phyloP scores from a whole-genome alignment of 2,888 invertebrate genomes.

The Auanema sp. region DNA sequence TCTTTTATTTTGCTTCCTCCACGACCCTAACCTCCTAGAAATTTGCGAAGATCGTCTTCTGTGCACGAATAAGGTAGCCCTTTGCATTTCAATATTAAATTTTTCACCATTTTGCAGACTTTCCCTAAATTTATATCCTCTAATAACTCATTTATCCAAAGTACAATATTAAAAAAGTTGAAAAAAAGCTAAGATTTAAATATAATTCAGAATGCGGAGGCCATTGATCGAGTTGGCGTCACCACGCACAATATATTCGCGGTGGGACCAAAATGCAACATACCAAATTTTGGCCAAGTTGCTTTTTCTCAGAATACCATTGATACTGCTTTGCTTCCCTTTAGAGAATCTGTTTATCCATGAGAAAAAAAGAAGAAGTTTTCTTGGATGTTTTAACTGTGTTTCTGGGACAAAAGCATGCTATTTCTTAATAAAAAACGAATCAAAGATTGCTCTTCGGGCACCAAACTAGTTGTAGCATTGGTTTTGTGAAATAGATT shows the following conservation, averaged over 20 bases:
- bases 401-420: no score
- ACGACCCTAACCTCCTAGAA: conserved; percentile 30
- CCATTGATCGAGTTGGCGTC: not conserved
- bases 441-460: no score
- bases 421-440: no score
- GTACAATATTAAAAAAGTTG: not conserved
- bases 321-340: no score
- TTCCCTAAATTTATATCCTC: no score
- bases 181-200: conserved; percentile 2
- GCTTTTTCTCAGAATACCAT: not conserved
- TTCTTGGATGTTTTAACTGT: no score
- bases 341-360: no score
- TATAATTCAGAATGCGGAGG: not conserved
- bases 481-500: no score
- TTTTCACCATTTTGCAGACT: conserved; percentile 15
- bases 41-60: conserved; percentile 29
- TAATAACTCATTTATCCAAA: not conserved
- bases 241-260: not conserved
- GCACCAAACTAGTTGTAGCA: no score
- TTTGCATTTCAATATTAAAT: conserved; percentile 17
- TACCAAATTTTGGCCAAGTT: conserved; percentile 1
- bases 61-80: conserved; percentile 23
- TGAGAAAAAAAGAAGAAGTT: no score
- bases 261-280: conserved; percentile 1
- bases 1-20: not conserved